Base-by-base conservation (phyloP, 2,797 vertebrate species). In the Rousettus madagascariensis region DNA sequence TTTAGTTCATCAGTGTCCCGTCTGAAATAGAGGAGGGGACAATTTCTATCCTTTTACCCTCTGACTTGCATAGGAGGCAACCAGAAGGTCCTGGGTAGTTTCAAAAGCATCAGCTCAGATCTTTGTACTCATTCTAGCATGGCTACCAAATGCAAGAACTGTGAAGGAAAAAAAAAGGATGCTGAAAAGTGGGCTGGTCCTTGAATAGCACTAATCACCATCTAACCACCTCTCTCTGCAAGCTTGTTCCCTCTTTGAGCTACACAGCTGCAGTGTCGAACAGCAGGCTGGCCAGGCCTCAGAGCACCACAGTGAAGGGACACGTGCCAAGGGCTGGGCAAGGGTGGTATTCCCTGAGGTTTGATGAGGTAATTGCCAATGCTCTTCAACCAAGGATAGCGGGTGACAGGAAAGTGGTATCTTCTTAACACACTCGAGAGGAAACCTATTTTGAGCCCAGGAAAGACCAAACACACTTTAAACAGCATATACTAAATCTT, bases 91-190 rank as follows among this genome's bases (percentile, higher is more conserved):
- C 94, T 97, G 61, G 96, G 93, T 30, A 92, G 65, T 86, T 97
- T 95, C 0, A 91, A 97, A 97, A 97, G 79, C 94, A 91, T 69
- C 97, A 65, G n/a, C 91, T 96, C 91, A 86, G 83, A 97, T 96
- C 97, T 95, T 8, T 96, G 90, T 92, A 95, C 91, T 97, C 96
- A 97, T 71, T 96, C 95, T 71, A 63, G 93, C 86, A 95, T 26
- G 79, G 91, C 90, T 94, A 95, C 92, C 96, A 96, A 89, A 97
- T 82, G 63, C 82, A 91, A 90, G 93, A 97, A 95, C n/a, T 89
- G 28, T 93, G 96, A 96, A 96, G 95, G 97, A 96, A 30, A 28
- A 97, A 97, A 97, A 97, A 97, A 36, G 66, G 8, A 41, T 63
- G 12, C 86, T 78, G 84, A 87, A 96, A 97, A 97, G 96, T 66